Evolutionary conservation across 2,797 vertebrate species (phyloP), one percentile per base, ranked within the genome.

Genomic region (Chloroceryle inda): DNA sequence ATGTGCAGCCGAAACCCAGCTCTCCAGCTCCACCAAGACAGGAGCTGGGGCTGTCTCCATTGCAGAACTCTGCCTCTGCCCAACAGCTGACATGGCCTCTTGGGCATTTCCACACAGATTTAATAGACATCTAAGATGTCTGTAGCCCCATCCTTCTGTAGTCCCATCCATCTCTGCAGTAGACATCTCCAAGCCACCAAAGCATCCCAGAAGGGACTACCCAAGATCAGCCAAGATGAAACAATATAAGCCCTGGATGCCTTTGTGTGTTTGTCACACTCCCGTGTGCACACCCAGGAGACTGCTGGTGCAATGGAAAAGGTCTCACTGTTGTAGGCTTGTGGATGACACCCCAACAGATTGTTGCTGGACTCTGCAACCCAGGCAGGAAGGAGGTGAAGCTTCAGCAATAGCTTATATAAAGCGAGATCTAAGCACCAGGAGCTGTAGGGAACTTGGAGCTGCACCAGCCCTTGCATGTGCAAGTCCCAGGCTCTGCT

Each of bases 21-120:
- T 61, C 21, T 44, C 18, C 1, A 2, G 16, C 20, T 58, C 0
- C 0, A 13, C 21, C 1, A 1, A 27, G 53, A 6, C 26, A 47
- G 61, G 40, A 73, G 10, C 24, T 40, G 33, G 53, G 31, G 17
- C 19, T 18, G 15, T 37, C 22, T 37, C 40, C 3, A 0, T 10
- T n/a, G n/a, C 42, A 75, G 31, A 75, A 11, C 29, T 24, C 38
- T 2, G 1, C 20, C 59, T 13, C 40, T 62, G 29, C 29, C 35
- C 49, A 61, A 17, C 31, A 19, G 8, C n/a, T 44, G 16, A 14
- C 12, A 26, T 1, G 9, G 31, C 37, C 13, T 63, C 42, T 55
- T 13, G 31, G 72, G 23, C 35, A 29, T 76, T 69, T 69, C 42
- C 49, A 69, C 10, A 19, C 64, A 55, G 31, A 61, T 53, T 33